phyloP scores from a whole-genome alignment of 2,888 invertebrate genomes.

The Ochropleura leucogaster region DNA sequence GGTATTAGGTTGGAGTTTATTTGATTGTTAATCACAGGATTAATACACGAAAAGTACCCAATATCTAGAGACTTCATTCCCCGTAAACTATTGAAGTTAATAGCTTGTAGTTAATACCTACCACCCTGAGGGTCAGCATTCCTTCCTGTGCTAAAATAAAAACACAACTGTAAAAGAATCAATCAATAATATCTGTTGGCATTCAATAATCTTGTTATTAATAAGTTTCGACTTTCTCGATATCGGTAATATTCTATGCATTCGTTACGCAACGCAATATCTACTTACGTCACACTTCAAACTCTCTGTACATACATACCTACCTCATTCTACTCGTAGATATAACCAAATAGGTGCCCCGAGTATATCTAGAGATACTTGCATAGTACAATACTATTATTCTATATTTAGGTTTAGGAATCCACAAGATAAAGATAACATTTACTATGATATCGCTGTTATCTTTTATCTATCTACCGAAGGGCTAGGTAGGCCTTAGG shows the following conservation, averaged over 20 bases:
- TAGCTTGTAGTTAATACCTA: no score
- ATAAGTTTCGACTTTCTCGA: conserved; percentile 53
- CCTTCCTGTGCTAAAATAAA: background rate
- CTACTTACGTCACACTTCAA: conserved; percentile 34
- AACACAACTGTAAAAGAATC: background rate
- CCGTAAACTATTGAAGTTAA: background rate
- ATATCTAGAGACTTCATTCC: background rate
- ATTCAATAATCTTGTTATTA: conserved; percentile 39
- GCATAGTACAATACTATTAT: background rate
- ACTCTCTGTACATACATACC: conserved; percentile 7
- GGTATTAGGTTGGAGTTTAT: background rate
- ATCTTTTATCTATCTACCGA: background rate
- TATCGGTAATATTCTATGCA: conserved; percentile 39
- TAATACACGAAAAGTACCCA: background rate
- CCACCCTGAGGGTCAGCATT: background rate
- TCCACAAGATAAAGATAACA: conserved; percentile 3
- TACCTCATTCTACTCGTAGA: conserved; percentile 12
- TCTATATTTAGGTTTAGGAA: background rate
- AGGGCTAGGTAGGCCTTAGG: background rate
- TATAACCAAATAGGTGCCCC: background rate
- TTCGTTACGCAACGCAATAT: conserved; percentile 38
- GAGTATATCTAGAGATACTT: background rate
- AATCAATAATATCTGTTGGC: conserved; percentile 4
- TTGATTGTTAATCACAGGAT: background rate
- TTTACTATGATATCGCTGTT: conserved; percentile 1